Evolutionary conservation across 2,888 invertebrate genomes (phyloP).

Genomic region (Dyspetes luteomarginatus): DNA sequence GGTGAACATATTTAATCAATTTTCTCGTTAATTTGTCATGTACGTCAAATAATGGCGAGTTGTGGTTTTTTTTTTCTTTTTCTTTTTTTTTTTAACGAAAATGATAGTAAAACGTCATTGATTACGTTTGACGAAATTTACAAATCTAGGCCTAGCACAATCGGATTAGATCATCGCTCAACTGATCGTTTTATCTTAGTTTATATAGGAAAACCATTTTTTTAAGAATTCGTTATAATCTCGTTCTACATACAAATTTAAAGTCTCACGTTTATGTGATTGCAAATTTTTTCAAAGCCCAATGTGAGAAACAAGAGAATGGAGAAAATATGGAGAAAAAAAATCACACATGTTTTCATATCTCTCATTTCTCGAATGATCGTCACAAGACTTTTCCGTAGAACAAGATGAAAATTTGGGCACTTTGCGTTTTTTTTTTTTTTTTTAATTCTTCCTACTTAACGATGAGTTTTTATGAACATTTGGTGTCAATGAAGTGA

Average conservation of each 20-base stretch:
- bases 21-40: conserved; percentile 63
- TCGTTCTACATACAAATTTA: conserved; percentile 30
- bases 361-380: conserved; percentile 28
- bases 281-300: neutral
- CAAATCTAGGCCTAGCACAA: conserved; percentile 61
- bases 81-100: conserved; percentile 28
- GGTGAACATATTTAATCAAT: conserved; percentile 5
- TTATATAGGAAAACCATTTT: conserved; percentile 21
- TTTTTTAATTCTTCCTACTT: conserved; percentile 46
- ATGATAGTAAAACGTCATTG: conserved; percentile 57
- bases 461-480: conserved; percentile 53
- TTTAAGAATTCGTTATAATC: conserved; percentile 41
- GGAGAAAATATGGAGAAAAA: conserved; percentile 1
- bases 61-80: too few relatives aligned
- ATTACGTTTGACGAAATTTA: conserved; percentile 58
- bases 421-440: conserved; percentile 7
- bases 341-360: neutral
- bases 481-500: conserved; percentile 55
- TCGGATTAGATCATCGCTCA: conserved; percentile 25
- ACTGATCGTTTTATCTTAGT: conserved; percentile 34
- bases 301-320: conserved; percentile 19
- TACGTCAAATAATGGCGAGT: conserved; percentile 58
- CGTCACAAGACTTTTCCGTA: conserved; percentile 17
- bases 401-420: conserved; percentile 23
- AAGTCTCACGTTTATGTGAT: conserved; percentile 24